Evolutionary conservation across 2,888 invertebrate species (phyloP).

Genomic region (Eumerus sabulonum): DNA sequence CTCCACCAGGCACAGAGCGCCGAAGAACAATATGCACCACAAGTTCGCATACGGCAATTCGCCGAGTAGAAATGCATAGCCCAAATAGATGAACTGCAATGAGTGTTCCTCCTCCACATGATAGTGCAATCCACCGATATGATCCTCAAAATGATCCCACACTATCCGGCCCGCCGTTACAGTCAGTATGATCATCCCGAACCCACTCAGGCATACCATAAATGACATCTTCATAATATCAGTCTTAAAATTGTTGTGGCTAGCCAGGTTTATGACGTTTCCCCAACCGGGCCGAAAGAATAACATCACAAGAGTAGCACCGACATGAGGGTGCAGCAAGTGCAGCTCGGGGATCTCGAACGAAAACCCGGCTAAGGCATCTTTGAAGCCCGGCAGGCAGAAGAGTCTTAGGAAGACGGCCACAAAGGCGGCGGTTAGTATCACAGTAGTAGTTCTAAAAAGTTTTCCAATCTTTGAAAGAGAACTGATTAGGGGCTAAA

Average conservation of each 20-base stretch:
- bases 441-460: constrained; percentile 73
- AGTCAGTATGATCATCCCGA: constrained; percentile 73
- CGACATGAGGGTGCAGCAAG: constrained; percentile 41
- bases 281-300: constrained; percentile 93
- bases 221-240: constrained; percentile 81
- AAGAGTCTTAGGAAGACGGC: constrained; percentile 73
- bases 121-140: constrained; percentile 73
- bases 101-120: constrained; percentile 74
- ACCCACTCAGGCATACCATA: constrained; percentile 74
- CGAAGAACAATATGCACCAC: constrained; percentile 88
- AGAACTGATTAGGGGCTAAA: constrained; percentile 52
- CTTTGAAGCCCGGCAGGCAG: constrained; percentile 70
- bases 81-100: constrained; percentile 75
- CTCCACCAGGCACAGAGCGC: constrained; percentile 87
- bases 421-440: constrained; percentile 73
- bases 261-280: constrained; percentile 89
- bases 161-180: constrained; percentile 74
- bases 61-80: constrained; percentile 74
- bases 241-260: constrained; percentile 88
- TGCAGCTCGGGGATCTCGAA: constrained; percentile 63
- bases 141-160: constrained; percentile 76
- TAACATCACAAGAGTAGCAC: constrained; percentile 79
- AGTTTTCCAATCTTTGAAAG: constrained; percentile 75
- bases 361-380: constrained; percentile 68
- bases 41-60: constrained; percentile 76